Evolutionary conservation across 2,113 vertebrate species (phyloP).

Genomic region (Speoplatyrhinus poulsoni): DNA sequence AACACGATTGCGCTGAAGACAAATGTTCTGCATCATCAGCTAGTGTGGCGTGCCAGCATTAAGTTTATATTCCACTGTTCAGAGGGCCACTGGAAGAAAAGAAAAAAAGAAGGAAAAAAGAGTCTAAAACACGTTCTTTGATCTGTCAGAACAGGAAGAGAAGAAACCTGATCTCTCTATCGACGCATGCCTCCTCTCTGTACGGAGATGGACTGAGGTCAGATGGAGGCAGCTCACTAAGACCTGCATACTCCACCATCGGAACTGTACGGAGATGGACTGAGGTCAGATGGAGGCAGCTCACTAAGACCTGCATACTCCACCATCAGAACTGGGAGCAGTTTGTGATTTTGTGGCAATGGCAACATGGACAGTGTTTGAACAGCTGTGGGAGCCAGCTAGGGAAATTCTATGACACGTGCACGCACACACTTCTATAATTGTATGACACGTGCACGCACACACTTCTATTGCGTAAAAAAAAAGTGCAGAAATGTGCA

Average conservation of each 20-base stretch:
- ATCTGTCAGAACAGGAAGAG: constrained; percentile 60
- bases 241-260: constrained; percentile 42
- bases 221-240: constrained; percentile 48
- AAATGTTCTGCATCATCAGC: constrained; percentile 27
- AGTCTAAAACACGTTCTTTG: constrained; percentile 65
- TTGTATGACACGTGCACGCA: constrained; percentile 7
- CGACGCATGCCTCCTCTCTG: constrained; percentile 57
- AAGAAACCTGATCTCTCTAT: constrained; percentile 60
- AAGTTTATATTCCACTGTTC: constrained; percentile 37
- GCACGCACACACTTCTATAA: background rate
- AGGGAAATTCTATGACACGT: constrained; percentile 43
- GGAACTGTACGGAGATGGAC: constrained; percentile 36
- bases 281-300: constrained; percentile 56
- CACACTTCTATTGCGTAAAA: constrained; percentile 8
- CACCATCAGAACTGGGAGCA: constrained; percentile 41
- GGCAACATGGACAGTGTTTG: constrained; percentile 44
- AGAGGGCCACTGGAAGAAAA: constrained; percentile 14
- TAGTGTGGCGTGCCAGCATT: constrained; percentile 28
- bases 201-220: constrained; percentile 47
- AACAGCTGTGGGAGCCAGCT: constrained; percentile 54
- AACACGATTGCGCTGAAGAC: constrained; percentile 31
- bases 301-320: constrained; percentile 36
- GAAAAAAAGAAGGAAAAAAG: constrained; percentile 39
- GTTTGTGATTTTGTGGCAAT: constrained; percentile 43
- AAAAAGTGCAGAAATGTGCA: background rate